phyloP scores from a whole-genome alignment of 2,113 vertebrate species.

The Burhinus oedicnemus region DNA sequence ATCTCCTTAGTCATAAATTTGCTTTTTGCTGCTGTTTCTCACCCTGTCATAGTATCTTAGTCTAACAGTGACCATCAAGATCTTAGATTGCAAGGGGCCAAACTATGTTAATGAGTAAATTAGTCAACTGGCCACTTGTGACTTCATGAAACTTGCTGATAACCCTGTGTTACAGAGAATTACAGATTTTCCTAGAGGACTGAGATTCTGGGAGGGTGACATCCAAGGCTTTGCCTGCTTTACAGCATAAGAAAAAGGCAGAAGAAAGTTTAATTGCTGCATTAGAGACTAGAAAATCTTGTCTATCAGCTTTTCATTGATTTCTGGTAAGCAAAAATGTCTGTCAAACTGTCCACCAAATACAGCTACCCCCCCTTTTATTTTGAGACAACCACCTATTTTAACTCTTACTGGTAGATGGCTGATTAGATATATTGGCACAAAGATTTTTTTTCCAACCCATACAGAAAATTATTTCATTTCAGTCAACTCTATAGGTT shows the following conservation, averaged over 20 bases:
- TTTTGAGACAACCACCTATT: background rate
- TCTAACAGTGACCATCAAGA: background rate
- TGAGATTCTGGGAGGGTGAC: background rate
- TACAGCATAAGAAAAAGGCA: background rate
- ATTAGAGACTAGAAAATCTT: background rate
- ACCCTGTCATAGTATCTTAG: background rate
- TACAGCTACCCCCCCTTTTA: background rate
- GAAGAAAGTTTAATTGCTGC: background rate
- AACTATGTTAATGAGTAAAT: background rate
- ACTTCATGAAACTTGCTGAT: background rate
- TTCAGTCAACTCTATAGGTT: background rate
- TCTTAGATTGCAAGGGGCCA: background rate
- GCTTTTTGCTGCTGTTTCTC: background rate
- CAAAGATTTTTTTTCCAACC: background rate
- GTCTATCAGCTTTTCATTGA: background rate
- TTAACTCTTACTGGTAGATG: background rate
- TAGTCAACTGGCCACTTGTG: background rate
- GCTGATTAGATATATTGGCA: background rate
- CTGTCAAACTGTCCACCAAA: background rate
- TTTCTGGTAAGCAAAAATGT: background rate
- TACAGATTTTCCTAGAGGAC: background rate
- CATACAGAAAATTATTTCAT: background rate
- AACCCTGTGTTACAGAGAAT: background rate
- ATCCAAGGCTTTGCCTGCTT: background rate
- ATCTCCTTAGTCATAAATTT: background rate